A percentile compares a stretch with the other conserved stretches of the same genome.
Evolutionary conservation across 2,797 vertebrate species (phyloP).

Genomic region (Chanos chanos): DNA sequence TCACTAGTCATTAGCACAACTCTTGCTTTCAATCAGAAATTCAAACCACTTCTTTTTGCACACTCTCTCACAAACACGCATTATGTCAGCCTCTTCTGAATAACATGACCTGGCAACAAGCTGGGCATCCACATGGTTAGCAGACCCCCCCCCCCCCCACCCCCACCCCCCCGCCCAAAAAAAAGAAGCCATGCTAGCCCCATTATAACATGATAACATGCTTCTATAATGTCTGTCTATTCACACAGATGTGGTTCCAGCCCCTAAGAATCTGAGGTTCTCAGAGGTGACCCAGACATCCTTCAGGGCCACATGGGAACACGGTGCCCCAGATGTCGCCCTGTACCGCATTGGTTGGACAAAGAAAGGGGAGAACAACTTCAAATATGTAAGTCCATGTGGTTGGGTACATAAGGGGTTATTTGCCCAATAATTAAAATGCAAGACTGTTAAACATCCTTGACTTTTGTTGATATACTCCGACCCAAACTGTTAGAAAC

Average conservation of each 20-base stretch:
- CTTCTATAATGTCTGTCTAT: constrained; percentile 4
- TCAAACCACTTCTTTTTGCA: constrained; percentile 14
- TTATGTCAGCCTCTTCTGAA: neutral
- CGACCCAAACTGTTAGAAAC: too few relatives aligned
- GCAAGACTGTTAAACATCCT: too few relatives aligned
- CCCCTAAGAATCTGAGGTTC: constrained; percentile 83
- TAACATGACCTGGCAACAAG: neutral
- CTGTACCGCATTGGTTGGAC: constrained; percentile 87
- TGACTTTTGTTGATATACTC: too few relatives aligned
- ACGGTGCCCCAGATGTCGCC: constrained; percentile 87
- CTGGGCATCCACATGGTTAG: constrained; percentile 3
- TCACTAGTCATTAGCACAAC: constrained; percentile 20
- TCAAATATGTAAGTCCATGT: constrained; percentile 44
- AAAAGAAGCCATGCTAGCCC: too few relatives aligned
- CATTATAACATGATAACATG: too few relatives aligned
- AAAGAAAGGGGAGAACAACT: constrained; percentile 65
- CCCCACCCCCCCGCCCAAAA: neutral
- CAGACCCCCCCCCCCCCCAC: neutral
- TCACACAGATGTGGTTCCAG: constrained; percentile 82
- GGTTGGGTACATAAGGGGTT: too few relatives aligned
- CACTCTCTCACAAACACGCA: constrained; percentile 12
- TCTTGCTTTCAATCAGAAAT: constrained; percentile 24
- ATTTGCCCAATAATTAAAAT: too few relatives aligned
- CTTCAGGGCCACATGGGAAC: constrained; percentile 90
- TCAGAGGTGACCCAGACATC: constrained; percentile 82